These are phyloP conservation scores for Acromyrmex echinatior DNA, from an alignment of 1,140 invertebrate genomes.

Conservation along the genomic window DNA sequence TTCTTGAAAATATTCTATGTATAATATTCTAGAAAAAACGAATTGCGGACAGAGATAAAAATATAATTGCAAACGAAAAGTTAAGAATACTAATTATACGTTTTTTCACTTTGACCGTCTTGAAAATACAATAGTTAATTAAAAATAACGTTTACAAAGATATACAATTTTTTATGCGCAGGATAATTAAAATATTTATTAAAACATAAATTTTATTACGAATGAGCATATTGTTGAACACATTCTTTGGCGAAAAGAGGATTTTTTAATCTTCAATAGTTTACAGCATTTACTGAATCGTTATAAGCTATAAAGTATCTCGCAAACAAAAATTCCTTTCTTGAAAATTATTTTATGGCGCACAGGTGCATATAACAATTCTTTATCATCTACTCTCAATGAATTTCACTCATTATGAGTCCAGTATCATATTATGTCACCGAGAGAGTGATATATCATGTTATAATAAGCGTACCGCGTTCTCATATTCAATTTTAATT, in stretches of 20 bases:
- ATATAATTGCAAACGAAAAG: not conserved
- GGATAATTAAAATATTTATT: not conserved
- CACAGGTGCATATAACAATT: constrained; percentile 30
- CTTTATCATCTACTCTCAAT: constrained; percentile 49
- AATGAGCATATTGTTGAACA: not conserved
- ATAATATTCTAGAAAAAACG: too few relatives aligned
- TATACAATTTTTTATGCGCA: not conserved
- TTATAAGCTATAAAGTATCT: constrained; percentile 18
- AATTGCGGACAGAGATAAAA: too few relatives aligned
- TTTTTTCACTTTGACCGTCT: not conserved
- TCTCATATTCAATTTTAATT: constrained; percentile 56
- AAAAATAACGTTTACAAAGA: not conserved
- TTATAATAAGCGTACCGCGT: constrained; percentile 15
- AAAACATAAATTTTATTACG: not conserved
- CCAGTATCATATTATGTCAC: constrained; percentile 6
- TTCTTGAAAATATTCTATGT: too few relatives aligned
- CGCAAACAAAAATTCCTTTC: constrained; percentile 23
- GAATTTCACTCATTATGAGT: constrained; percentile 35
- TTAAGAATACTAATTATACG: not conserved
- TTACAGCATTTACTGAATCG: not conserved
- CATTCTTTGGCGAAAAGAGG: not conserved
- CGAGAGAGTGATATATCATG: not conserved
- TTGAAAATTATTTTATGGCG: constrained; percentile 26
- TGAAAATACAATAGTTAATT: not conserved
- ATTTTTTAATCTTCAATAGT: constrained; percentile 48